Evolutionary conservation across 2,888 invertebrate genomes (phyloP), one percentile per base, ranked within the genome.

Genomic region (Orchesella flavescens): DNA sequence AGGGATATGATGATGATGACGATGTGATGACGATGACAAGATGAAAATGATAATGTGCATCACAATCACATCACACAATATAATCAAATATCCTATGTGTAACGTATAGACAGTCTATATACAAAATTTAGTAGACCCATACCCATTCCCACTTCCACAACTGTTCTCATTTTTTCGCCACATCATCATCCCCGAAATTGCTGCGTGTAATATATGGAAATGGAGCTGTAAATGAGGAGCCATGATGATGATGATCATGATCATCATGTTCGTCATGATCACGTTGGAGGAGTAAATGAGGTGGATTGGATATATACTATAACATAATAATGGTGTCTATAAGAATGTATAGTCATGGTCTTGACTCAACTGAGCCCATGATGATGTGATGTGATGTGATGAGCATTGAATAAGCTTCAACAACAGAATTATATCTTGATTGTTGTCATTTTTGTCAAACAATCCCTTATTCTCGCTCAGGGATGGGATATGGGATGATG

Each of bases 361-460:
- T n/a, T n/a, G n/a, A n/a, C n/a, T n/a, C n/a, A n/a, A n/a, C 34
- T 34, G 34, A 34, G 34, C 34, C 7, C 34, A 34, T 34, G 34
- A 34, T n/a, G n/a, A n/a, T n/a, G n/a, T n/a, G n/a, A n/a, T n/a
- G n/a, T n/a, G n/a, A n/a, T n/a, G n/a, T n/a, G n/a, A n/a, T 34
- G 34, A 34, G 34, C 34, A 34, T 34, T 34, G 34, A 34, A n/a
- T n/a, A n/a, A 34, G 34, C 34, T 34, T 34, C 34, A 34, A 34
- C 34, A 34, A 34, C 34, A 34, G 34, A 34, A 34, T 34, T 34
- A 34, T 34, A 34, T 53, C 53, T n/a, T 57, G 57, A 57, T 57
- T 57, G 57, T 57, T 57, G 57, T 57, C 57, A 57, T 17, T 57
- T 57, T 57, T 57, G 57, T 57, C 57, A 57, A 34, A 57, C 57